Evolutionary conservation across 2,113 vertebrate genomes (phyloP).

Genomic region (crab-eating macaque (Macaca fascicularis)): DNA sequence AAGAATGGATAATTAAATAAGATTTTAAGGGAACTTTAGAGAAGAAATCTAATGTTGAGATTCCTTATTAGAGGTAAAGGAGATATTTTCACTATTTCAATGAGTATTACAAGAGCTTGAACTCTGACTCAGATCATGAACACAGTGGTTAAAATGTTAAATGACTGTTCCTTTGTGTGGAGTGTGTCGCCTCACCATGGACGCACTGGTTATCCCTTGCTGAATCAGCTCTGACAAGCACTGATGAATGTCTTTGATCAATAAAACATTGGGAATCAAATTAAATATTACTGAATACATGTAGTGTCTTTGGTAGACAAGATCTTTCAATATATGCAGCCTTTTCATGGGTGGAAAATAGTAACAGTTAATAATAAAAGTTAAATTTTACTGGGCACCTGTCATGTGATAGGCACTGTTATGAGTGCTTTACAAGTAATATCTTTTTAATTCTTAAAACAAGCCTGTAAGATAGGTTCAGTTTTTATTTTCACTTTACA

Average conservation of each 20-base stretch:
- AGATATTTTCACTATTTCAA: not conserved
- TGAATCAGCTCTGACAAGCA: slow-evolving; percentile 41
- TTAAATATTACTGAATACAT: slow-evolving; percentile 72
- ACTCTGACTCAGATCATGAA: not conserved
- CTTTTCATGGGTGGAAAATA: not conserved
- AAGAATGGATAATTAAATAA: not conserved
- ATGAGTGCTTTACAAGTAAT: not conserved
- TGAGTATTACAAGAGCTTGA: not conserved
- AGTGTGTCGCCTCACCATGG: not conserved
- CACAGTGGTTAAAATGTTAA: not conserved
- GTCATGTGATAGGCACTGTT: not conserved
- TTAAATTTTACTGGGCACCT: not conserved
- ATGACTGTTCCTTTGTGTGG: not conserved
- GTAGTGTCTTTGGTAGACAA: slow-evolving; percentile 42
- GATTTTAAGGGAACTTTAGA: not conserved
- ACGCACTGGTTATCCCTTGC: slow-evolving; percentile 11
- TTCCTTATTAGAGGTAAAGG: not conserved
- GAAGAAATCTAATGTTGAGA: not conserved
- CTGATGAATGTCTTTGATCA: slow-evolving; percentile 69
- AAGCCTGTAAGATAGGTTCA: not conserved
- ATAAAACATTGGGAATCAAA: slow-evolving; percentile 61
- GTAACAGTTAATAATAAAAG: not conserved
- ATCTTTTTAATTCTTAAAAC: not conserved
- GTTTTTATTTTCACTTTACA: not conserved
- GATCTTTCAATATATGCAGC: slow-evolving; percentile 4